These are phyloP conservation scores for Poecilia wingei DNA, from an alignment of 2,797 vertebrate genomes.

Conservation along the genomic window DNA sequence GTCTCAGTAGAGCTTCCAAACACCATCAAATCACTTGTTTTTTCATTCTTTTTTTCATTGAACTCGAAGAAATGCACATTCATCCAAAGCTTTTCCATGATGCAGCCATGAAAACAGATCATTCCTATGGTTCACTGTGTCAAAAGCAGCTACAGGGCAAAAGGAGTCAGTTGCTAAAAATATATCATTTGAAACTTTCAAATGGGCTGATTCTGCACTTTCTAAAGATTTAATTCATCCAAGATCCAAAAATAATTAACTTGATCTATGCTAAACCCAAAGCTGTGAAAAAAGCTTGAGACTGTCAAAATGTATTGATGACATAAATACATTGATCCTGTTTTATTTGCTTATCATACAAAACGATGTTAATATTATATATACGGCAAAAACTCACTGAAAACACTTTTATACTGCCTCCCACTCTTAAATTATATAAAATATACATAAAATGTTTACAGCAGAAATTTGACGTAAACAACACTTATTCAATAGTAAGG, in stretches of 20 bases:
- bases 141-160: background rate
- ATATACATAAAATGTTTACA: too few relatives aligned
- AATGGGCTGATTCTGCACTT: background rate
- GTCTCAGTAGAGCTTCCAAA: background rate
- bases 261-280: background rate
- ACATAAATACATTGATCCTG: too few relatives aligned
- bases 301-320: too few relatives aligned
- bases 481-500: too few relatives aligned
- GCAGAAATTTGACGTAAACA: too few relatives aligned
- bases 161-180: background rate
- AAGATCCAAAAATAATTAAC: background rate
- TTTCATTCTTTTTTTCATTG: background rate
- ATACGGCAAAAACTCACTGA: background rate
- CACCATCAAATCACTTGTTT: background rate
- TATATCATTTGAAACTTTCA: background rate
- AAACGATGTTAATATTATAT: background rate
- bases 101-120: background rate
- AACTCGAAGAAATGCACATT: background rate
- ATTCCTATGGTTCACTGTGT: background rate
- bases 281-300: background rate
- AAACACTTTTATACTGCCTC: too few relatives aligned
- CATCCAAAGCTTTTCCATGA: background rate
- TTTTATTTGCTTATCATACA: background rate
- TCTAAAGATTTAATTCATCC: background rate
- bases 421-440: too few relatives aligned